A percentile compares a stretch with the other conserved stretches of the same genome.
Evolutionary conservation across 2,797 vertebrate species (phyloP).

Genomic region (Ceyx erithaca): DNA sequence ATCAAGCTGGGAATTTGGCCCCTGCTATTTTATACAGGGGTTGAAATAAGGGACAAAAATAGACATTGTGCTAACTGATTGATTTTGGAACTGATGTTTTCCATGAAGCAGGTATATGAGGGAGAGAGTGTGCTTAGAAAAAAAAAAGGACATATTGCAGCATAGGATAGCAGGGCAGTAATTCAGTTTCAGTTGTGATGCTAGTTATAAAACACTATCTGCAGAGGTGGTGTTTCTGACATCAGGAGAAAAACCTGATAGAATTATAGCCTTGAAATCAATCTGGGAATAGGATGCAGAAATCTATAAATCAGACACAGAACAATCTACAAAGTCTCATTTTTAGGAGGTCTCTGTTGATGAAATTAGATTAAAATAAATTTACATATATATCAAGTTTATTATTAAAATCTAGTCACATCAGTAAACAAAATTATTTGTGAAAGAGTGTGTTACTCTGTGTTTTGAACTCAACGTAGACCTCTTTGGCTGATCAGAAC

Average conservation of each 20-base stretch:
- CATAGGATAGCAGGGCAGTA: constrained; percentile 44
- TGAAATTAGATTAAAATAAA: constrained; percentile 83
- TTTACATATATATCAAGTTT: constrained; percentile 85
- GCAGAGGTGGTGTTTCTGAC: constrained; percentile 67
- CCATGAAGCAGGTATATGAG: background rate
- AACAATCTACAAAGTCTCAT: constrained; percentile 70
- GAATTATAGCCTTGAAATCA: constrained; percentile 77
- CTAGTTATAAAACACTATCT: constrained; percentile 71
- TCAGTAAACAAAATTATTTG: constrained; percentile 79
- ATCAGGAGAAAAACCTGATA: constrained; percentile 72
- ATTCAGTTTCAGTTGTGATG: constrained; percentile 61
- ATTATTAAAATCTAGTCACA: constrained; percentile 80
- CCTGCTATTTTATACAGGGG: background rate
- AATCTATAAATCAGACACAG: constrained; percentile 77
- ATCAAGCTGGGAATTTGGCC: background rate
- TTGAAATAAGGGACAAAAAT: constrained; percentile 38
- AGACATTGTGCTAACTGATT: constrained; percentile 43
- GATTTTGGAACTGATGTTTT: constrained; percentile 51
- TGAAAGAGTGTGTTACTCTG: constrained; percentile 57
- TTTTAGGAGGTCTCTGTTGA: constrained; percentile 74
- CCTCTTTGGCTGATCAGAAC: constrained; percentile 76
- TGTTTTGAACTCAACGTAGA: constrained; percentile 62
- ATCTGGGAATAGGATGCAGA: constrained; percentile 70
- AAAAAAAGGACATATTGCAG: constrained; percentile 39
- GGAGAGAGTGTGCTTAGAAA: constrained; percentile 39